Evolutionary conservation across 2,888 invertebrate species (phyloP), one percentile per base, ranked within the genome.

Genomic region (Hartigia nigra): DNA sequence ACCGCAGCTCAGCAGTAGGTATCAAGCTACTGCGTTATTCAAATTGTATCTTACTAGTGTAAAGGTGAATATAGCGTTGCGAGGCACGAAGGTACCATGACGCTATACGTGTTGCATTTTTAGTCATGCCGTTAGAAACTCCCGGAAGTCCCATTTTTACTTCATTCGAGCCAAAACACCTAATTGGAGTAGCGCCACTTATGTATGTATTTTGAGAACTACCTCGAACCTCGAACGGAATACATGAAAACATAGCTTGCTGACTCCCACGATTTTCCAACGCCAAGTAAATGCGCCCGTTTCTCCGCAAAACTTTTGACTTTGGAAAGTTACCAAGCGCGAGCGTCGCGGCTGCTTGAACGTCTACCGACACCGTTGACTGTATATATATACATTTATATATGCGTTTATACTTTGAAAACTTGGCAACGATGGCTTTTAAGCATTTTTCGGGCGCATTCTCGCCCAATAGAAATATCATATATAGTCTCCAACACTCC

Each of bases 311-410:
- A 87, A 86, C 82, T 88, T 86, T 81, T 74, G 77, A 83, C 79
- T 84, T 86, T 85, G 86, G 85, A 88, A 86, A 85, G 81, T 88
- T 85, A 84, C 82, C 86, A 85, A 87, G 83, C 82, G 84, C 69
- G 70, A 12, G 70, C 35, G 69, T 74, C 74, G 69, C 69, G 70
- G 75, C 69, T 14, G 69, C 32, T 4, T 31, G 72, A 32, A 32
- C 4, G 12, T 31, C 31, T 72, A 72, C 31, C 72, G 72, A 12
- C 32, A 72, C 31, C 23, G 75, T 37, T 11, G 39, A n/a, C 39
- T 31, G 77, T 36, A n/a, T 74, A 39, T 9, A 5, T 31, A 55
- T 74, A 72, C 12, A 32, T 4, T 23, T 70, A 78, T 55, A 76
- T 35, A 31, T 69, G 3, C 74, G 34, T 69, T n/a, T 32, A 32